Evolutionary conservation across 2,113 vertebrate genomes (phyloP), one percentile per base, ranked within the genome.

Genomic region (Brienomyrus brachyistius): DNA sequence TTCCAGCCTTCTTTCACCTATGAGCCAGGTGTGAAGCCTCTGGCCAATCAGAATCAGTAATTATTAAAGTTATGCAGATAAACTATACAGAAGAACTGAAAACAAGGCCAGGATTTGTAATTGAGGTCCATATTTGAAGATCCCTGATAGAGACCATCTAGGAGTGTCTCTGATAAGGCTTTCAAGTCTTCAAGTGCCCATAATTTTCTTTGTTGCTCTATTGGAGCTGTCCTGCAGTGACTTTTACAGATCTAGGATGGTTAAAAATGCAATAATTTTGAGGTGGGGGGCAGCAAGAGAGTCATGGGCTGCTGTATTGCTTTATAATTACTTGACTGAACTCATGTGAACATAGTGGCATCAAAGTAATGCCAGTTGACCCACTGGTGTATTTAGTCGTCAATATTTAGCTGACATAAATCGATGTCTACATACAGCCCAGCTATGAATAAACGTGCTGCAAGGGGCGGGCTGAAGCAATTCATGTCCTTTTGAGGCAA

Each of bases 371-470:
- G 77, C 91, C 91, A 91, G 90, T 91, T 5, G 89, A 80, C 62
- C 90, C 91, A 90, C 87, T 54, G 54, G 15, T 70, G 93, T 93
- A 94, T 93, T 93, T 93, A 93, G 94, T 94, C 92, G 93, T 62
- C 89, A 93, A 89, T 88, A 89, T 92, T 92, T 92, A 88, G 86
- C 92, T 95, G 94, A 95, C 94, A 95, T 90, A 93, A 93, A 91
- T 91, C 88, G 92, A n/a, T 66, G 93, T 92, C 92, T 91, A 91
- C 93, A 94, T 92, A 94, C 77, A 89, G 70, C 88, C 89, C 88
- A 80, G 74, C 74, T 93, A 86, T 90, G 93, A 94, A 92, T 94
- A 94, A 94, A 95, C 94, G 94, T 94, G 95, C 91, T 92, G 94
- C 92, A 92, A 94, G 94, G 93, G 93, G 93, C 91, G 92, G 92